phyloP scores from a whole-genome alignment of 1,140 invertebrate species.

The Spodoptera frugiperda region DNA sequence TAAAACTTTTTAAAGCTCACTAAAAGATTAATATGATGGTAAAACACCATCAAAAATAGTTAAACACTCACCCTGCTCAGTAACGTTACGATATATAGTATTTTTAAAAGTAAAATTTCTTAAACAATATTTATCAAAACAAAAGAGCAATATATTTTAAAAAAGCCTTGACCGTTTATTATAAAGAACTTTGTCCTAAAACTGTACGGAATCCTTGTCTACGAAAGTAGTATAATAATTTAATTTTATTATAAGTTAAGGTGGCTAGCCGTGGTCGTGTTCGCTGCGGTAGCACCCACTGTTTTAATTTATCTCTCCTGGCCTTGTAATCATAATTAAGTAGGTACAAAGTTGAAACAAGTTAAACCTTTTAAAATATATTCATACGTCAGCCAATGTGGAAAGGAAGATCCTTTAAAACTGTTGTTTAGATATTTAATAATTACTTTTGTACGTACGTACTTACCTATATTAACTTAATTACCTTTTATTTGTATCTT shows the following conservation, averaged over 20 bases:
- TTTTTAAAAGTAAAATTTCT: background rate
- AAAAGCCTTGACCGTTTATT: too few relatives aligned
- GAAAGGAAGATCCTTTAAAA: background rate
- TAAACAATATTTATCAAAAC: background rate
- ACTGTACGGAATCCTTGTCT: slow-evolving; percentile 9
- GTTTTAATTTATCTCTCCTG: slow-evolving; percentile 40
- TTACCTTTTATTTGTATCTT: too few relatives aligned
- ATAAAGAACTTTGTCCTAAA: background rate
- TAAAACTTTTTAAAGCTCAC: too few relatives aligned
- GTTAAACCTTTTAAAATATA: slow-evolving; percentile 40
- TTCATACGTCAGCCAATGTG: slow-evolving; percentile 2
- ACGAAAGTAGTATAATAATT: slow-evolving; percentile 33
- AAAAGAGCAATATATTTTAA: too few relatives aligned
- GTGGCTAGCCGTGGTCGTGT: slow-evolving; percentile 21
- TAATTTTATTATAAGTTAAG: slow-evolving; percentile 36
- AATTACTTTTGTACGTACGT: too few relatives aligned
- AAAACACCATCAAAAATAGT: too few relatives aligned
- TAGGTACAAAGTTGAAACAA: slow-evolving; percentile 40
- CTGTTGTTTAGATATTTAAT: background rate
- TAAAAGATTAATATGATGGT: background rate
- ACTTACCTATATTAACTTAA: too few relatives aligned
- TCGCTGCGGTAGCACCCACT: slow-evolving; percentile 33
- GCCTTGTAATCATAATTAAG: slow-evolving; percentile 39
- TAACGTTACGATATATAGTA: background rate
- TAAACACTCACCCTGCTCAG: background rate